Percentiles rank a stretch among this genome's conserved stretches.
phyloP scores from a whole-genome alignment of 2,888 invertebrate genomes.

The Lampropteryx suffumata region DNA sequence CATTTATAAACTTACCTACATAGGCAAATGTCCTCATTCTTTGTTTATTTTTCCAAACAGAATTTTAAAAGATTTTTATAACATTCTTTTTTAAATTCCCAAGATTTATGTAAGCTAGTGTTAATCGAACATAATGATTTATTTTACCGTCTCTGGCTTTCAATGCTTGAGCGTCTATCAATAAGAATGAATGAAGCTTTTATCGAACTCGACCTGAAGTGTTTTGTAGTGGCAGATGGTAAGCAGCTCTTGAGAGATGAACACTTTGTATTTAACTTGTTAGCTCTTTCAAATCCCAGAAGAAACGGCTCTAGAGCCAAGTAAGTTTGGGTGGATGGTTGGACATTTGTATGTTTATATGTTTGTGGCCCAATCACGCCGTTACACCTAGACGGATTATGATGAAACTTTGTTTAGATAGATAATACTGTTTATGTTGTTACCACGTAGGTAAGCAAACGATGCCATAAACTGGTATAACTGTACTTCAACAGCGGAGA shows the following conservation, averaged over 20 bases:
- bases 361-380: no score
- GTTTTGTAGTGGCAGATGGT: conserved; percentile 19
- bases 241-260: background rate
- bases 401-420: no score
- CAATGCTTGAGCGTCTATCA: conserved; percentile 15
- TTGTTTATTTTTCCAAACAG: conserved; percentile 5
- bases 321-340: no score
- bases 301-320: no score
- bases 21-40: conserved; percentile 17
- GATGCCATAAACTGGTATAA: no score
- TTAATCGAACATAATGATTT: conserved; percentile 10
- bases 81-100: background rate
- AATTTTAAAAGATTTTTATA: no score
- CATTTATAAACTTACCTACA: background rate
- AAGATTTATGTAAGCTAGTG: background rate
- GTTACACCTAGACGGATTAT: no score
- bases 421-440: no score
- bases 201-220: conserved; percentile 14
- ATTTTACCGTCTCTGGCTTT: conserved; percentile 2
- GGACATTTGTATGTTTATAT: no score
- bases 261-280: conserved; percentile 3
- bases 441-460: no score
- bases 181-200: conserved; percentile 25
- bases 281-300: conserved; percentile 4
- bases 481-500: no score